Evolutionary conservation across 2,113 vertebrate genomes (phyloP), one percentile per base, ranked within the genome.

Genomic region (Chaetodon auriga): DNA sequence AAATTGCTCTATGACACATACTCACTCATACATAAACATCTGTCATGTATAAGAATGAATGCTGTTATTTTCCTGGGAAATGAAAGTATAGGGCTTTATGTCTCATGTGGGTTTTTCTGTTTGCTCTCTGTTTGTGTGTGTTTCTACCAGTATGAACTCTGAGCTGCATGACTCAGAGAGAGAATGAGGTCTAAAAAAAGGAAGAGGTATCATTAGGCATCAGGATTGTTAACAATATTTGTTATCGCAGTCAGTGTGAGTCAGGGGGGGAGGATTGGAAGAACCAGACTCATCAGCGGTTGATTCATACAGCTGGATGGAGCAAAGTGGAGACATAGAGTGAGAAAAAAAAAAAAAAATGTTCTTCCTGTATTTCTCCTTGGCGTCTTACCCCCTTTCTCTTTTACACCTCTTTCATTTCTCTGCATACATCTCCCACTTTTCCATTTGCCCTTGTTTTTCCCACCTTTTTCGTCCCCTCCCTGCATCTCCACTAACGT

Each of bases 1-100:
- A 68, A 80, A 75, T 69, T 75, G 75, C 62, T 82, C 79, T 36
- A 74, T 72, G 86, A 89, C 83, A 81, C 68, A 61, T 18, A 62
- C 41, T 80, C 80, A 69, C 45, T 82, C 45, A 84, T 14, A 82
- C 51, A 76, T 65, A 85, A 85, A 72, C 9, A 35, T 72, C 63
- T 74, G 68, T 77, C 64, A 69, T 57, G 7, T 69, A 15, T 55
- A 73, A 53, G 54, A 0, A 43, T 25, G 25, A 71, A 43, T 41
- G 68, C 74, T 30, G 49, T 69, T 55, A 53, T 80, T 81, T 70
- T 68, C 48, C 79, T 35, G 55, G 75, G 45, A 78, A 83, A 64
- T 62, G 18, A 62, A 51, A 54, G 57, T 25, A 53, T 2, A 18
- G n/a, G n/a, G 62, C 38, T 84, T 76, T 66, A 8, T 70, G 60